Conservation (phyloP, 2,888 invertebrate species). For the Amphipyra tragopoginis region DNA sequence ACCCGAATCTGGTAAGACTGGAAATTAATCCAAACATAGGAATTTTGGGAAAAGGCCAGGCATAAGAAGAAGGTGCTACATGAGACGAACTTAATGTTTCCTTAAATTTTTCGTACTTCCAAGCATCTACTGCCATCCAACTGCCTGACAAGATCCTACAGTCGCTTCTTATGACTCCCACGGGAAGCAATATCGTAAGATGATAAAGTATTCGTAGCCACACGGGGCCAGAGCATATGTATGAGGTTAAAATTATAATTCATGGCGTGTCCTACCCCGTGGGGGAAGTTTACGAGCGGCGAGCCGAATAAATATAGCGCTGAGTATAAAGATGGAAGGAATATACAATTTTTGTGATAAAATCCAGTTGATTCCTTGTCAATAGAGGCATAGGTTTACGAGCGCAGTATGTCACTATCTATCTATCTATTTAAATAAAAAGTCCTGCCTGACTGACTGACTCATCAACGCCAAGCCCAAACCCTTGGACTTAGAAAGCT, state of each 20-base stretch:
- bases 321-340: not conserved
- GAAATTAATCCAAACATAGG: too few relatives aligned
- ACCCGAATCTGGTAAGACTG: too few relatives aligned
- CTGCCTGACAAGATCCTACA: slow-evolving; percentile 6
- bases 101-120: not conserved
- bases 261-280: slow-evolving; percentile 15
- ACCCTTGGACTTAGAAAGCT: too few relatives aligned
- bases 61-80: too few relatives aligned
- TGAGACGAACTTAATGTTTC: not conserved
- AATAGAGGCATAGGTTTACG: not conserved
- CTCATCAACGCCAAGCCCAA: too few relatives aligned
- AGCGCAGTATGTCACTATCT: too few relatives aligned
- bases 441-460: too few relatives aligned
- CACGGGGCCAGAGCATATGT: slow-evolving; percentile 11
- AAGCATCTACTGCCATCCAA: not conserved
- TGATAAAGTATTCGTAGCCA: slow-evolving; percentile 26
- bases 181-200: slow-evolving; percentile 13
- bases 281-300: slow-evolving; percentile 36
- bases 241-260: slow-evolving; percentile 47
- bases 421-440: too few relatives aligned
- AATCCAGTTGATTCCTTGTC: not conserved
- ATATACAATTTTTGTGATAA: not conserved
- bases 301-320: slow-evolving; percentile 5
- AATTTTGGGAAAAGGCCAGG: too few relatives aligned
- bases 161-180: slow-evolving; percentile 16